phyloP scores from a whole-genome alignment of 92 coral and sea anemone species.

The Umimayanthus chanpuru region DNA sequence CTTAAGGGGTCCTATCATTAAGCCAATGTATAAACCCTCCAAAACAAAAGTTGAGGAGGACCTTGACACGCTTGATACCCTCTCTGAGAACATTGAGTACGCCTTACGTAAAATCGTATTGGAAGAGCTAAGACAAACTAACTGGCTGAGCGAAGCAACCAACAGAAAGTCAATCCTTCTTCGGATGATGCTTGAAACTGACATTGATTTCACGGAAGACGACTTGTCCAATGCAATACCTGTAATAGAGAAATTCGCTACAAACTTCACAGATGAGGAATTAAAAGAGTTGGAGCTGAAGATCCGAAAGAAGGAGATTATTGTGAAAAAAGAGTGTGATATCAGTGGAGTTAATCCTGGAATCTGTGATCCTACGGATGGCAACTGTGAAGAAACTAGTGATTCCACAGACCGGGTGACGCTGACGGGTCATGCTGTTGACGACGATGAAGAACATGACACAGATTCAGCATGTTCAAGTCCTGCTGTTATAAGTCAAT shows the following conservation, averaged over 20 bases:
- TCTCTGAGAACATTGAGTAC: slow-evolving; percentile 76
- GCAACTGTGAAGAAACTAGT: not conserved
- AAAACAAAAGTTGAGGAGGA: slow-evolving; percentile 70
- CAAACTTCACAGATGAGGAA: slow-evolving; percentile 40
- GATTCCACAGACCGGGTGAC: not conserved
- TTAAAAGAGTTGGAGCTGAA: slow-evolving; percentile 25
- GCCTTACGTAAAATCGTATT: slow-evolving; percentile 62
- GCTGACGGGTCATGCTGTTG: not conserved
- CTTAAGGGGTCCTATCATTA: slow-evolving; percentile 59
- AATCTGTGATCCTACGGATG: not conserved
- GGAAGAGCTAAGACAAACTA: slow-evolving; percentile 82
- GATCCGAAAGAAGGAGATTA: slow-evolving; percentile 8
- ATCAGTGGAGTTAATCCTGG: not conserved
- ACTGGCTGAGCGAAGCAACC: slow-evolving; percentile 73
- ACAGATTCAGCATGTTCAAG: not conserved
- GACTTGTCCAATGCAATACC: slow-evolving; percentile 59
- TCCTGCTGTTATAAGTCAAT: not conserved
- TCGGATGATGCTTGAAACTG: slow-evolving; percentile 54
- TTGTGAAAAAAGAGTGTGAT: not conserved
- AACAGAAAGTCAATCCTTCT: slow-evolving; percentile 65
- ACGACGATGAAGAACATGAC: slow-evolving; percentile 3
- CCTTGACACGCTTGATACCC: slow-evolving; percentile 68
- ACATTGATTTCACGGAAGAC: slow-evolving; percentile 79
- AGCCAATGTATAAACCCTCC: slow-evolving; percentile 78
- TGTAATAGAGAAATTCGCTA: slow-evolving; percentile 37